Evolutionary conservation across 2,888 invertebrate genomes (phyloP), one percentile per base, ranked within the genome.

Genomic region (Epinotia demarniana): DNA sequence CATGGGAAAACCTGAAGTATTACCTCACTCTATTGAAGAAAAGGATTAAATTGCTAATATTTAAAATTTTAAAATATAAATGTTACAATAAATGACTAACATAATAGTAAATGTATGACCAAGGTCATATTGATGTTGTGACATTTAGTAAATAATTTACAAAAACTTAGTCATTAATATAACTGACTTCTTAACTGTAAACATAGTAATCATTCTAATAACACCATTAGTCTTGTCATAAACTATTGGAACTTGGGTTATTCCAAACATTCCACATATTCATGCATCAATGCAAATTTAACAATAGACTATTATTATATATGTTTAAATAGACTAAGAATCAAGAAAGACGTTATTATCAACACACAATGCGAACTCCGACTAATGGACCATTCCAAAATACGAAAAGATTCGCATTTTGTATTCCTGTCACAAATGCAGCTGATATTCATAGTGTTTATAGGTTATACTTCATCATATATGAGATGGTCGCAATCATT

Each of bases 401-500:
- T 23, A 57, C 8, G 12, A 57, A 13, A 39, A 16, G 33, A 60
- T n/a, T 60, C 60, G 9, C 67, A 16, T 55, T 69, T 46, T 69
- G 9, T 27, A 58, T 61, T 63, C 39, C 57, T 67, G 75, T 72
- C 71, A 72, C 13, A 39, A 16, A 72, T 75, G 62, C 75, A 75
- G 72, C 75, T 75, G 75, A 72, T 72, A 58, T 23, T 72, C 33
- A 67, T 27, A n/a, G n/a, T n/a, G 46, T 72, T 75, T 75, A 23
- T 66, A 75, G 75, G 75, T 75, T 75, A 75, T 75, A 67, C 18
- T 70, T 2, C 13, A 53, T n/a, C n/a, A n/a, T n/a, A 19, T 72
- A 43, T 43, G 68, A 62, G 67, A 67, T 67, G 61, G 19, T 61
- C 46, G 16, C 33, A 55, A 33, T 53, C 6, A 46, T 33, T 16